Evolutionary conservation across 2,113 vertebrate genomes (phyloP), one percentile per base, ranked within the genome.

Genomic region (Maccullochella peelii): DNA sequence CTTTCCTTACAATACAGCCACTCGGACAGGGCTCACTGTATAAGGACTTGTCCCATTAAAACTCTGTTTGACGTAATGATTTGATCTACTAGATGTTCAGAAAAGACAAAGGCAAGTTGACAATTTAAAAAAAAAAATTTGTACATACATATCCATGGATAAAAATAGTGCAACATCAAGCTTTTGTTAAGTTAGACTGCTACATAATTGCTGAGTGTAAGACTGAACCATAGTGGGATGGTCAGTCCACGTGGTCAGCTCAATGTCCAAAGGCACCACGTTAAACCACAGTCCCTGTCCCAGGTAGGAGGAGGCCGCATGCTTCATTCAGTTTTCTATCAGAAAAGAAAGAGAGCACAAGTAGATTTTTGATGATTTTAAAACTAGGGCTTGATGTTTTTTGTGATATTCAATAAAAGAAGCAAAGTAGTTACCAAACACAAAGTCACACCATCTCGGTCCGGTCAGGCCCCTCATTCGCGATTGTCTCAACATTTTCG

Each of bases 401-500:
- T 8, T 47, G 30, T 70, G 23, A 67, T 62, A 54, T n/a, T 76
- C 3, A 79, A 47, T 15, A 44, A 74, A 85, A 77, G 10, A 52
- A 65, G 25, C 44, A 68, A 69, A 27, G 21, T 89, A 92, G 58
- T 98, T 97, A 98, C 97, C 97, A 84, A 98, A 91, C 80, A 97
- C 96, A 93, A 95, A 97, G 95, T 99, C 97, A 88, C 95, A 94
- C 96, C 96, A 98, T 92, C 94, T 96, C 62, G 95, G 96, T 58
- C 94, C 94, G 76, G 96, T 93, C 85, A 97, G 95, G 95, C 97
- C 96, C 93, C 94, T 97, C 96, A 93, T 95, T 91, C 96, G 95
- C 90, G 96, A 97, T 94, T 96, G 97, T 94, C 94, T 96, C 93
- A 97, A 95, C 94, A 88, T 96, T 95, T 98, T 97, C 79, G 95